Evolutionary conservation across 1,140 invertebrate genomes (phyloP).

Genomic region (Coboldia fuscipes): DNA sequence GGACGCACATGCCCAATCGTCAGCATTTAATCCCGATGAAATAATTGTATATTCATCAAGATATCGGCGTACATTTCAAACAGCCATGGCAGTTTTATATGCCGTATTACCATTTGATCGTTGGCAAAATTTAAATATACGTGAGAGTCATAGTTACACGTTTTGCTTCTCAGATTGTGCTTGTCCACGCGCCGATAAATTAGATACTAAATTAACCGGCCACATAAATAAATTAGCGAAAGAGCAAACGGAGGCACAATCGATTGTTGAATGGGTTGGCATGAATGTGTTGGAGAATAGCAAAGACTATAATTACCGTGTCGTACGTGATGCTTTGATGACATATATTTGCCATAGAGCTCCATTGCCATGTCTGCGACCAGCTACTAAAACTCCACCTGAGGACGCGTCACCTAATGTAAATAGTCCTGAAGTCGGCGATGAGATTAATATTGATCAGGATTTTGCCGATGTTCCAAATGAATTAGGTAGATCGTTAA

Average conservation of each 20-base stretch:
- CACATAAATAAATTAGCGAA: constrained; percentile 9
- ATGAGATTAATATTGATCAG: constrained; percentile 21
- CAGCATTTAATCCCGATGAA: constrained; percentile 27
- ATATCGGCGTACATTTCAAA: constrained; percentile 75
- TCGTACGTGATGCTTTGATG: constrained; percentile 57
- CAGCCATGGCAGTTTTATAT: constrained; percentile 58
- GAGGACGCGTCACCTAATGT: constrained; percentile 3
- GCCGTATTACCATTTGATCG: constrained; percentile 38
- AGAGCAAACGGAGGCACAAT: constrained; percentile 38
- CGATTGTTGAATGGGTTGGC: constrained; percentile 38
- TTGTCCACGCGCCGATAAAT: constrained; percentile 44
- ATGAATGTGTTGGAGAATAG: constrained; percentile 37
- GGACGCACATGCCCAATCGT: too few relatives aligned
- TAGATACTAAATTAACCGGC: constrained; percentile 9
- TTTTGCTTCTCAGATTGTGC: constrained; percentile 69
- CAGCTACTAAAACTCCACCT: neutral
- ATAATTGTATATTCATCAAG: constrained; percentile 58
- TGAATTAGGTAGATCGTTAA: constrained; percentile 4
- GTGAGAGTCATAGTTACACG: constrained; percentile 56
- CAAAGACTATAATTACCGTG: constrained; percentile 37
- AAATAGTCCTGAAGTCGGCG: constrained; percentile 11
- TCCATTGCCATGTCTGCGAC: constrained; percentile 40
- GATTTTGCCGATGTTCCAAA: constrained; percentile 11
- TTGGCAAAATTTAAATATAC: constrained; percentile 19
- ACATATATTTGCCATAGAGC: constrained; percentile 67